These are phyloP conservation scores for Dichetophora obliterata DNA, from an alignment of 2,888 invertebrate species.

Conservation along the genomic window DNA sequence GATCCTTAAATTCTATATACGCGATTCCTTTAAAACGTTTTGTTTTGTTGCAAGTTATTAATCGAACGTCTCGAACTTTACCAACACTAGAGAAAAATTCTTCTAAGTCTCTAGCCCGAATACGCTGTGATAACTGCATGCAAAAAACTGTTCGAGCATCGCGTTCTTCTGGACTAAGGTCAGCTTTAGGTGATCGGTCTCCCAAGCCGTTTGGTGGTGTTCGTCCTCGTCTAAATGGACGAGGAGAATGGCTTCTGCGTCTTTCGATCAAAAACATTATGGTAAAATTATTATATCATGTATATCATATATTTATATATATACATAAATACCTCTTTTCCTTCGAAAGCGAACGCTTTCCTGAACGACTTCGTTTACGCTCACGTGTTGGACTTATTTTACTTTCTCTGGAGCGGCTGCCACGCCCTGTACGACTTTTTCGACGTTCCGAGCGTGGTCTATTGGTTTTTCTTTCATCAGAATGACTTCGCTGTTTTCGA, in stretches of 20 bases:
- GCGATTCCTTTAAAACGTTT: conserved; percentile 98
- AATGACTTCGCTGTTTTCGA: conserved; percentile 56
- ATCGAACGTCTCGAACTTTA: conserved; percentile 96
- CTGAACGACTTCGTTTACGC: conserved; percentile 58
- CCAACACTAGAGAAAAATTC: conserved; percentile 99
- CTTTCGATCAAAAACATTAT: conserved; percentile 46
- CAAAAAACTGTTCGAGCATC: conserved; percentile 99
- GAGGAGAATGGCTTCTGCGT: conserved; percentile 68
- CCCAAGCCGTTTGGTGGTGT: conserved; percentile 72
- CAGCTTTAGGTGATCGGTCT: conserved; percentile 75
- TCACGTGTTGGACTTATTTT: conserved; percentile 62
- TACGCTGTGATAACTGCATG: conserved; percentile 96
- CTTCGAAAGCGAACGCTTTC: conserved; percentile 53
- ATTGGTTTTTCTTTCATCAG: conserved; percentile 57
- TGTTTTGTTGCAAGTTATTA: conserved; percentile 99
- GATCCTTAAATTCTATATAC: conserved; percentile 99
- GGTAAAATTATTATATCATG: neutral
- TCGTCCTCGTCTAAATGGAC: conserved; percentile 67
- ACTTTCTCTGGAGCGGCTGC: conserved; percentile 54
- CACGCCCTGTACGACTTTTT: conserved; percentile 57
- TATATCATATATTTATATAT: too few species aligned
- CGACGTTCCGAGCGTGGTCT: conserved; percentile 51
- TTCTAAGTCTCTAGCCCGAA: conserved; percentile 93
- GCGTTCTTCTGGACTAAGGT: conserved; percentile 94
- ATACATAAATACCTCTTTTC: conserved; percentile 63